Percentiles rank a stretch among this genome's conserved stretches.
Evolutionary conservation across 1,140 invertebrate genomes (phyloP).

Genomic region (Penaeus japonicus): DNA sequence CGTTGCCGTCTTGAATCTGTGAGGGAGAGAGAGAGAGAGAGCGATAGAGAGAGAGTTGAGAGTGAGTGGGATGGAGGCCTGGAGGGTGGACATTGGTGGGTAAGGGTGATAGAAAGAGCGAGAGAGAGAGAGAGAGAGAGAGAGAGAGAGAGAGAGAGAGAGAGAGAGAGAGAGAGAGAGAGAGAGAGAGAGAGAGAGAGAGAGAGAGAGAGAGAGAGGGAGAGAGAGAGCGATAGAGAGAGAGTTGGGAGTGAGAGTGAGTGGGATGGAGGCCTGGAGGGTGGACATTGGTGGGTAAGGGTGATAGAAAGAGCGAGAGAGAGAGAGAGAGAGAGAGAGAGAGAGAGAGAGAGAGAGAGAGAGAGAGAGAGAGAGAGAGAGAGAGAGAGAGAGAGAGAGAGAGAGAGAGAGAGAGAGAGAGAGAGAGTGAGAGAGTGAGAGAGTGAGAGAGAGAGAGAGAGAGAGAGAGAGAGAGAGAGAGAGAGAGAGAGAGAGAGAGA

Average conservation of each 20-base stretch:
- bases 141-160: neutral
- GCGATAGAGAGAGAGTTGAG: neutral
- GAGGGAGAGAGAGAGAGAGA: conserved; percentile 58
- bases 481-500: neutral
- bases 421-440: neutral
- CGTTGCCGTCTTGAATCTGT: conserved; percentile 83
- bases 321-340: neutral
- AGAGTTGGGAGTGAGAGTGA: neutral
- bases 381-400: neutral
- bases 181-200: neutral
- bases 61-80: neutral
- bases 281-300: too few relatives aligned
- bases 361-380: neutral
- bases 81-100: too few relatives aligned
- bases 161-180: neutral
- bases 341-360: neutral
- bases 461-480: neutral
- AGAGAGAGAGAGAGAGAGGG: conserved; percentile 58
- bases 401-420: conserved; percentile 58
- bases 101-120: neutral
- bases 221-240: neutral
- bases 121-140: neutral
- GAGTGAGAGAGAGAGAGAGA: neutral
- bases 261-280: neutral
- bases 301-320: neutral